Evolutionary conservation across 37 sponge, comb jelly and placozoan genomes (phyloP), one percentile per base, ranked within the genome.

Genomic region (Hexactinellida sp.): DNA sequence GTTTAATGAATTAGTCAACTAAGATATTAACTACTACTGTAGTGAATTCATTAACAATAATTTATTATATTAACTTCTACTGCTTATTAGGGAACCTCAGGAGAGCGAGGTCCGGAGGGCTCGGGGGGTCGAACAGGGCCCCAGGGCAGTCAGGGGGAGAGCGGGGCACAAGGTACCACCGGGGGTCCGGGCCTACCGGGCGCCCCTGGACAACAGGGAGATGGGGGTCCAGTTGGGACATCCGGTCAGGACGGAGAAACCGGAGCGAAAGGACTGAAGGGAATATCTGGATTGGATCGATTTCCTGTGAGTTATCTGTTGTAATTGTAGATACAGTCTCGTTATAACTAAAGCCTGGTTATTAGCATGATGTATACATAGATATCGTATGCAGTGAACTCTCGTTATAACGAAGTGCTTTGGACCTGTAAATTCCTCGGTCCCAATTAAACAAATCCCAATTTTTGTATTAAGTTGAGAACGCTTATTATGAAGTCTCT

Each of bases 201-300:
- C 1, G 21, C 76, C 25, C 21, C 30, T 25, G 76, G 76, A n/a
- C 21, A 23, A 10, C 76, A 10, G 13, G 76, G 76, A 63, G 76
- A 63, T n/a, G 28, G 19, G 3, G 76, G 76, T 25, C 28, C 21
- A 7, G 76, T 7, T 63, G 76, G 76, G 32, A 28, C 3, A 3
- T 63, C 76, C 5, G 76, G 76, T 21, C 34, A 23, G 5, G 76
- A 63, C 30, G 76, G 76, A 63, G 5, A 3, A 10, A n/a, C 30
- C 13, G 76, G 76, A 32, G 28, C 5, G 34, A 63, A 63, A 23
- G 76, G 76, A 63, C 3, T 63, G 32, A 63, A 63, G 76, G 76
- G 76, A 32, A 63, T 63, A 21, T 63, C 76, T 63, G 76, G 76
- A 63, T 63, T 63, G 34, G 76, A 63, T n/a, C 19, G 76, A 25